Percentiles rank a stretch among this genome's conserved stretches.
These are phyloP conservation scores for Pseudopodoces humilis DNA, from an alignment of 2,113 vertebrate species.

Conservation along the genomic window DNA sequence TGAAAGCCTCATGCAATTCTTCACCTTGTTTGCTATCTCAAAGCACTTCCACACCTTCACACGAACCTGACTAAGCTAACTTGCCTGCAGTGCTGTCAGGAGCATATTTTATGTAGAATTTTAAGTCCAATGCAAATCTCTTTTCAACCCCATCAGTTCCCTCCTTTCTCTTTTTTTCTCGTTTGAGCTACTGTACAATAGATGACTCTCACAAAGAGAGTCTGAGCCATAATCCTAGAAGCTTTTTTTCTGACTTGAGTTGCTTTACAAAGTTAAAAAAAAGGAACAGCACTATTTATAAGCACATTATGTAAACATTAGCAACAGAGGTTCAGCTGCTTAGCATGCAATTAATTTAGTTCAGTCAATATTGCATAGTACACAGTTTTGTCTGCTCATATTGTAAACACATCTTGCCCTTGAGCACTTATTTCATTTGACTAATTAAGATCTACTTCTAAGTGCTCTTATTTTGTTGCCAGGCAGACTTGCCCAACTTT, in stretches of 20 bases:
- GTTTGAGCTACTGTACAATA: neutral
- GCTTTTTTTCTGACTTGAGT: neutral
- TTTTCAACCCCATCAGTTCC: neutral
- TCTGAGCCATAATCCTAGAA: neutral
- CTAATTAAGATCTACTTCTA: slow-evolving; percentile 54
- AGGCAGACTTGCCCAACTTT: neutral
- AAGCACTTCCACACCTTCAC: neutral
- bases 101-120: neutral
- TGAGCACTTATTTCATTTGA: slow-evolving; percentile 39
- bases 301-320: slow-evolving; percentile 42
- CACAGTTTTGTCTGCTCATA: slow-evolving; percentile 14
- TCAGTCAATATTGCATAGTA: slow-evolving; percentile 58
- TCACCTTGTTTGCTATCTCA: neutral
- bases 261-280: slow-evolving; percentile 41
- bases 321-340: slow-evolving; percentile 45
- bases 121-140: neutral
- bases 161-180: neutral
- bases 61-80: neutral
- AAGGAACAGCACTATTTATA: slow-evolving; percentile 24
- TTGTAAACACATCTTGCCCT: slow-evolving; percentile 53
- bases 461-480: slow-evolving; percentile 15
- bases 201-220: neutral
- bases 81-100: neutral
- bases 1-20: neutral
- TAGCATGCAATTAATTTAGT: slow-evolving; percentile 47